Percentiles rank a stretch among this genome's conserved stretches.
Conservation (phyloP, 2,797 vertebrate species). For the Esox lucius region DNA sequence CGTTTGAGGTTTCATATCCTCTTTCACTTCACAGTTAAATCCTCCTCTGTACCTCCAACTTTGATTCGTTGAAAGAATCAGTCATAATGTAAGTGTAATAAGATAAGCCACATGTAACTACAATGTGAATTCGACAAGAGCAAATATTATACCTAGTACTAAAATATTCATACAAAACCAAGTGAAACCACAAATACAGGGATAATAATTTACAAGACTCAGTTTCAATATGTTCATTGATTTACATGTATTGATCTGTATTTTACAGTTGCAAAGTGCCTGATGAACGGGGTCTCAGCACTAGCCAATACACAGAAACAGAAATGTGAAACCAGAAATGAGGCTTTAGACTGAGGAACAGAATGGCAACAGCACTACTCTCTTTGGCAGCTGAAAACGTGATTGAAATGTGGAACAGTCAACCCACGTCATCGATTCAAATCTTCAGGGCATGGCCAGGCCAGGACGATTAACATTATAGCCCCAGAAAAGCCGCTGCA, state of each 20-base stretch:
- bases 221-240: neutral
- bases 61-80: neutral
- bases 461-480: constrained; percentile 11
- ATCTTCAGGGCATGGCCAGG: constrained; percentile 10
- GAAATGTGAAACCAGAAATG: neutral
- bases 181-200: neutral
- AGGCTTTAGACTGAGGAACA: neutral
- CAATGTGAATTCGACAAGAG: neutral
- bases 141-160: neutral
- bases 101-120: neutral
- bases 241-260: neutral
- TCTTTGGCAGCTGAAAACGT: constrained; percentile 14
- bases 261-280: neutral
- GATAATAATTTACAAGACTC: neutral
- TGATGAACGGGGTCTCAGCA: neutral
- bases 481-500: neutral
- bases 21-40: neutral
- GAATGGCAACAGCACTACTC: neutral
- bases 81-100: neutral
- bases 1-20: neutral
- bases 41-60: neutral
- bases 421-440: neutral
- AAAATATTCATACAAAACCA: neutral
- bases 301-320: neutral
- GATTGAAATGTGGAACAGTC: constrained; percentile 17